These are phyloP conservation scores for Luidia sarsii DNA, from an alignment of 53 echinoderm and acorn worm species.

Conservation along the genomic window DNA sequence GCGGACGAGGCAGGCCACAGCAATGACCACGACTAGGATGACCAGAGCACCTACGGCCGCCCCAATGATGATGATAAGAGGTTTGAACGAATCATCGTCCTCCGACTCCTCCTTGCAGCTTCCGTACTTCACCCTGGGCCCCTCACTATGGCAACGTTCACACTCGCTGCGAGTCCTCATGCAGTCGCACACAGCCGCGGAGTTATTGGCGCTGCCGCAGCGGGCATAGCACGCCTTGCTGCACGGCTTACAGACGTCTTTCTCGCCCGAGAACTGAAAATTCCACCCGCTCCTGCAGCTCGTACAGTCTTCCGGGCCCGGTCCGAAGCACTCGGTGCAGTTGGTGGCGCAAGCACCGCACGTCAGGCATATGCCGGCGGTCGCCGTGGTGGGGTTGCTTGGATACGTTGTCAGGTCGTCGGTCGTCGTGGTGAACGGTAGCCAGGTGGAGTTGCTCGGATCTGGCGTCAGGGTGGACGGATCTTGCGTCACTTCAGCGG, in stretches of 20 bases:
- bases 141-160: neutral
- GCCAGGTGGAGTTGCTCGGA: too few species aligned
- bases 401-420: too few species aligned
- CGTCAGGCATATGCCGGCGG: too few species aligned
- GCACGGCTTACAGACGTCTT: neutral
- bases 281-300: neutral
- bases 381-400: too few species aligned
- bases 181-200: neutral
- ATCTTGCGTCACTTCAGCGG: too few species aligned
- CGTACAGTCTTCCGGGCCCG: neutral
- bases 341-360: neutral
- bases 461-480: too few species aligned
- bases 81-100: too few species aligned
- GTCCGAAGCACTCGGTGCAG: neutral
- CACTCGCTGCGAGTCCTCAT: neutral
- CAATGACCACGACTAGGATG: neutral
- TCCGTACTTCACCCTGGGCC: neutral
- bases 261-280: neutral
- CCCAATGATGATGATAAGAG: neutral
- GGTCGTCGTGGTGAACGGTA: too few species aligned
- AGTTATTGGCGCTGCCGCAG: neutral
- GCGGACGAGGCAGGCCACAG: neutral
- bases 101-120: neutral
- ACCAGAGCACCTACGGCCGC: neutral
- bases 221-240: neutral